Conservation (phyloP, 2,113 vertebrate genomes). For the Laticauda colubrina region DNA sequence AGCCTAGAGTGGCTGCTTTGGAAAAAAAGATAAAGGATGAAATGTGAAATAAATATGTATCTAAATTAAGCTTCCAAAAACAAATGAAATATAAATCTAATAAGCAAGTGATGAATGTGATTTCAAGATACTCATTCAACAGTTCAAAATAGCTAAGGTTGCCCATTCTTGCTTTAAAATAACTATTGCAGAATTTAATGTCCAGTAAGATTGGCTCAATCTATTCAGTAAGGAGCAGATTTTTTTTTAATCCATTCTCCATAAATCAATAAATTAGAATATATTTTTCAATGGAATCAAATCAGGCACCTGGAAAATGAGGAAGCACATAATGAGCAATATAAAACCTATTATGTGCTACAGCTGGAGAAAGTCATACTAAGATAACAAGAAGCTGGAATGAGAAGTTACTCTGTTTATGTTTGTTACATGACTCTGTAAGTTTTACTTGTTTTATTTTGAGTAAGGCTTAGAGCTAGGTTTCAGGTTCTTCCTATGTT, state of each 20-base stretch:
- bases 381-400: not conserved
- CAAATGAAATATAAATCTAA: not conserved
- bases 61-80: not conserved
- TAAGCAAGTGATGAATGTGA: not conserved
- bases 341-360: not conserved
- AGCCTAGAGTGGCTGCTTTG: not conserved
- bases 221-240: not conserved
- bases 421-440: not conserved
- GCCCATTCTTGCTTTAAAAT: not conserved
- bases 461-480: not conserved
- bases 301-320: not conserved
- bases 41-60: not conserved
- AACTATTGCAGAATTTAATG: not conserved
- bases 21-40: not conserved
- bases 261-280: not conserved
- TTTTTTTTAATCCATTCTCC: not conserved
- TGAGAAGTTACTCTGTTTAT: not conserved
- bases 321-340: too few relatives aligned
- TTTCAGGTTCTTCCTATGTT: not conserved
- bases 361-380: not conserved
- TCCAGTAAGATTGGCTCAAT: not conserved
- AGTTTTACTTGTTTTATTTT: not conserved
- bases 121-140: not conserved
- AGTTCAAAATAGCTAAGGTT: not conserved
- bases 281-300: not conserved